These are phyloP conservation scores for Paradoxurus hermaphroditus DNA, from an alignment of 2,113 vertebrate species.

Conservation along the genomic window DNA sequence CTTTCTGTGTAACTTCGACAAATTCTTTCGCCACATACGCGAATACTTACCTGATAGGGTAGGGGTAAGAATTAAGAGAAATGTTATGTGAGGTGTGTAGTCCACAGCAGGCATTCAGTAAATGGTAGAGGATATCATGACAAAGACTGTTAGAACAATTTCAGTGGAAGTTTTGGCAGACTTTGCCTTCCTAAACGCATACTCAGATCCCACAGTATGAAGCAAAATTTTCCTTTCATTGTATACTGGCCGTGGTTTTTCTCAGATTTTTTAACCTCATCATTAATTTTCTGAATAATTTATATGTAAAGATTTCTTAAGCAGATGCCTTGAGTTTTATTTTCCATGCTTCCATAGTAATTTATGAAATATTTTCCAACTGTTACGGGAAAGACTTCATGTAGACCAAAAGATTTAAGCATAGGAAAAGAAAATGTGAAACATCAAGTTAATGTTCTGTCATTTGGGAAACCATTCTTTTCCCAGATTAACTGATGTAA, in stretches of 20 bases:
- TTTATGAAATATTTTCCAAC: constrained; percentile 63
- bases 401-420: constrained; percentile 20
- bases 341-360: constrained; percentile 64
- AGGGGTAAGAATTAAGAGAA: not conserved
- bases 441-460: constrained; percentile 20
- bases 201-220: not conserved
- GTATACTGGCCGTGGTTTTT: not conserved
- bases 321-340: constrained; percentile 44
- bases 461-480: constrained; percentile 45
- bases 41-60: not conserved
- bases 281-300: constrained; percentile 61
- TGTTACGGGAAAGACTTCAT: constrained; percentile 51
- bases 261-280: not conserved
- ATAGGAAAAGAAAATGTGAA: not conserved
- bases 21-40: not conserved
- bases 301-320: constrained; percentile 60
- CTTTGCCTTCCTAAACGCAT: not conserved
- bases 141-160: not conserved
- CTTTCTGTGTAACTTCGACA: not conserved
- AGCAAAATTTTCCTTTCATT: constrained; percentile 35
- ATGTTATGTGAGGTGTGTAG: not conserved
- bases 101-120: not conserved
- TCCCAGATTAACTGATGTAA: constrained; percentile 37
- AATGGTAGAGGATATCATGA: not conserved
- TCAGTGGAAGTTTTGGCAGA: not conserved